Conservation (phyloP, 2,797 vertebrate genomes). For the Anisognathus igniventris region DNA sequence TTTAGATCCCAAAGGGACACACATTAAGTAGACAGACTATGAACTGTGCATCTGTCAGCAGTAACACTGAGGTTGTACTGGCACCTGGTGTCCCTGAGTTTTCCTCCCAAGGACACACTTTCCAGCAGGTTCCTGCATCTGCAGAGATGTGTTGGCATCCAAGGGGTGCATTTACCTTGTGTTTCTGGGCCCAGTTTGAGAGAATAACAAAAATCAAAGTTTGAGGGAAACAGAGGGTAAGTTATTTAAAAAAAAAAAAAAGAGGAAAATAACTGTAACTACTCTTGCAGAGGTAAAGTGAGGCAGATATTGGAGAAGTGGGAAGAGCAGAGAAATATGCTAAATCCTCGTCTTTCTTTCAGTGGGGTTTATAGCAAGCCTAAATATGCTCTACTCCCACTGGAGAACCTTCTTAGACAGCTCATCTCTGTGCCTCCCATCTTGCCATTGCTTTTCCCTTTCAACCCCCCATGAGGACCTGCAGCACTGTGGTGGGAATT, state of each 20-base stretch:
- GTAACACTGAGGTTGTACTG: neutral
- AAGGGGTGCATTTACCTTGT: neutral
- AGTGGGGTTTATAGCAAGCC: neutral
- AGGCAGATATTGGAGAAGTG: neutral
- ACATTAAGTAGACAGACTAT: neutral
- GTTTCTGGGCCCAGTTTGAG: neutral
- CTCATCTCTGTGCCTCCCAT: neutral
- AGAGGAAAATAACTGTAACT: neutral
- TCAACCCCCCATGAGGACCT: neutral
- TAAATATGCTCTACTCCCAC: neutral
- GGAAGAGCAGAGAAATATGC: neutral
- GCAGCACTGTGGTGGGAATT: neutral
- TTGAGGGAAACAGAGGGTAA: neutral
- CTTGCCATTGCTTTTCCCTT: neutral
- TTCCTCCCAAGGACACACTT: neutral
- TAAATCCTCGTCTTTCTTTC: neutral
- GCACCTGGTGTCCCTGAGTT: neutral
- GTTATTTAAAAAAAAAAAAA: neutral
- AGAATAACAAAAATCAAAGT: neutral
- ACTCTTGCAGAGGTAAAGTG: neutral
- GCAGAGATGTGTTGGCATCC: neutral
- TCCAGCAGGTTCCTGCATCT: neutral
- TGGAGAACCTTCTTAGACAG: neutral
- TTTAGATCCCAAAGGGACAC: neutral
- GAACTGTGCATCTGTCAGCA: slow-evolving; percentile 31